Conservation (phyloP, 2,113 vertebrate genomes). For the Hyaena hyaena region DNA sequence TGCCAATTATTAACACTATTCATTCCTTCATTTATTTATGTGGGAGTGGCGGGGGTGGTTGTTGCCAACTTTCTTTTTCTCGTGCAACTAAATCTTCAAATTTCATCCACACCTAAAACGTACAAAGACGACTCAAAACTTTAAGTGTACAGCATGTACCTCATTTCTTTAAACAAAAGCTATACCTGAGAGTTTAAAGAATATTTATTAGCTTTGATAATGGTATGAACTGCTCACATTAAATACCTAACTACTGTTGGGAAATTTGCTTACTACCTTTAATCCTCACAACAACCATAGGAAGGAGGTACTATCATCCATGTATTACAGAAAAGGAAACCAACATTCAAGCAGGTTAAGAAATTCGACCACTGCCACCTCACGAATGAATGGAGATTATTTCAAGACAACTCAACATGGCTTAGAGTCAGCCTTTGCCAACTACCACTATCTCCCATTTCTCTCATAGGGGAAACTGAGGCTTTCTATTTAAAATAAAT, state of each 20-base stretch:
- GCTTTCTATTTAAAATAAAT: neutral
- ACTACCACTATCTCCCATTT: neutral
- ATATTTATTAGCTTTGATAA: neutral
- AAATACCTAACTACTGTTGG: neutral
- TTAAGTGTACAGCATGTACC: neutral
- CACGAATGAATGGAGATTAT: neutral
- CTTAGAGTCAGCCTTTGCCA: neutral
- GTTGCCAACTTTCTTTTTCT: neutral
- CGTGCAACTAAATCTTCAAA: neutral
- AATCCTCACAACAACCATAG: neutral
- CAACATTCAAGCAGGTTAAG: neutral
- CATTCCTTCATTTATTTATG: neutral
- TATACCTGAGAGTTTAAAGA: neutral
- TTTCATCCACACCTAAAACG: neutral
- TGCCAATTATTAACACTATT: neutral
- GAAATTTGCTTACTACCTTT: neutral
- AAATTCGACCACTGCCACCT: neutral
- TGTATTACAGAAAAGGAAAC: neutral
- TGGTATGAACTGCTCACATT: neutral
- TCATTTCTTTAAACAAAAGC: neutral
- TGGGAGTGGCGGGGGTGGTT: neutral
- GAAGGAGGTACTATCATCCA: neutral
- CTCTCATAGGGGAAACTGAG: neutral
- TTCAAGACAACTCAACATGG: neutral
- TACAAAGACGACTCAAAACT: neutral